These are phyloP conservation scores for Phrynocephalus forsythii DNA, from an alignment of 2,797 vertebrate genomes.

Conservation along the genomic window DNA sequence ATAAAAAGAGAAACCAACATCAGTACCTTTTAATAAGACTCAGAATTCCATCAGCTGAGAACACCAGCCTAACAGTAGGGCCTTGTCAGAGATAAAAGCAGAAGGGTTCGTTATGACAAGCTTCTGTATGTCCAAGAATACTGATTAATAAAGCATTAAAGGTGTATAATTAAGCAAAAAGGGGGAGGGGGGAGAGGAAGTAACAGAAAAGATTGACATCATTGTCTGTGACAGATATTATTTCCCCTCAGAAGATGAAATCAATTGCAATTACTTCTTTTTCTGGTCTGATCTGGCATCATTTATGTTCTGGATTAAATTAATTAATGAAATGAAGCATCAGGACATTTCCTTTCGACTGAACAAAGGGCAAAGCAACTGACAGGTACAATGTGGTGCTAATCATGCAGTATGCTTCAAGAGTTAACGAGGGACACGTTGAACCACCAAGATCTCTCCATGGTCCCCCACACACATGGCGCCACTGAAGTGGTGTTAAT, in stretches of 20 bases:
- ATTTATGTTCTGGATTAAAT: slow-evolving; percentile 58
- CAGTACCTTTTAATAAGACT: not conserved
- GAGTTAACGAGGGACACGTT: slow-evolving; percentile 74
- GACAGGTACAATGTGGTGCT: slow-evolving; percentile 65
- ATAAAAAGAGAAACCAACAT: not conserved
- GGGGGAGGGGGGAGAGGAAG: not conserved
- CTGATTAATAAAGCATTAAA: slow-evolving; percentile 68
- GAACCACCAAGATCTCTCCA: slow-evolving; percentile 54
- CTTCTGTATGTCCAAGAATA: slow-evolving; percentile 47
- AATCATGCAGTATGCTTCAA: slow-evolving; percentile 58
- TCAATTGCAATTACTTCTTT: slow-evolving; percentile 68
- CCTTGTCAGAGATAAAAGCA: not conserved
- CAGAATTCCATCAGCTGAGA: not conserved
- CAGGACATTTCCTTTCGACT: slow-evolving; percentile 48
- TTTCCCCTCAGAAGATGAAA: slow-evolving; percentile 70
- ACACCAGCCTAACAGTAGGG: too few species aligned
- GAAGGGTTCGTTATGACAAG: slow-evolving; percentile 3
- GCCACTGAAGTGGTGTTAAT: slow-evolving; percentile 30
- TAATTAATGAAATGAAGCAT: slow-evolving; percentile 59
- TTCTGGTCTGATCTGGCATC: slow-evolving; percentile 62
- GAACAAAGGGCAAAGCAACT: slow-evolving; percentile 59
- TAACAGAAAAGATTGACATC: slow-evolving; percentile 51
- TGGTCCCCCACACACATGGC: not conserved
- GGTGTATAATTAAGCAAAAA: slow-evolving; percentile 64
- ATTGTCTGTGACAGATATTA: slow-evolving; percentile 71